Conservation (phyloP, 2,888 invertebrate species). For the Lasioglossum pauxillum region DNA sequence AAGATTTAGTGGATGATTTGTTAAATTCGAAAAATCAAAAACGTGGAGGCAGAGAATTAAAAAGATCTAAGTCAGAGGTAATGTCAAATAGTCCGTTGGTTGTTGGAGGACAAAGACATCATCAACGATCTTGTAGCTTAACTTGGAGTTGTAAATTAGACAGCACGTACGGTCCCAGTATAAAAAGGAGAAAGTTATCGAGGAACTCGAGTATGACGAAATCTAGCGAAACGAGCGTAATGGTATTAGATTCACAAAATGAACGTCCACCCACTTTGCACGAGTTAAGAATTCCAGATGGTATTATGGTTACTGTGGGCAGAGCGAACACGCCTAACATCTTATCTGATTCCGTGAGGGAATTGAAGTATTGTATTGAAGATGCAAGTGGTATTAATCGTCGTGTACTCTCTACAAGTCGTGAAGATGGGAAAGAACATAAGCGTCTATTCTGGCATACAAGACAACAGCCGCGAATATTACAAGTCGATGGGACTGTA, state of each 20-base stretch:
- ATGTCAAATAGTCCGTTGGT: slow-evolving; percentile 84
- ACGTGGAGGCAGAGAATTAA: slow-evolving; percentile 85
- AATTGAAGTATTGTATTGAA: slow-evolving; percentile 78
- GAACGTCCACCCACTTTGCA: slow-evolving; percentile 79
- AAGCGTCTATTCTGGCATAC: slow-evolving; percentile 83
- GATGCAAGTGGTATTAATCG: slow-evolving; percentile 72
- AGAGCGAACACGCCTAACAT: slow-evolving; percentile 77
- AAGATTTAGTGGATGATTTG: slow-evolving; percentile 87
- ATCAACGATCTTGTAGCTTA: slow-evolving; percentile 89
- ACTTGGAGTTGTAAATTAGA: slow-evolving; percentile 90
- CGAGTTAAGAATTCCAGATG: slow-evolving; percentile 84
- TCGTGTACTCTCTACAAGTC: slow-evolving; percentile 68
- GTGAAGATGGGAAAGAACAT: slow-evolving; percentile 82
- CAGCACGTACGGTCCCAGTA: slow-evolving; percentile 87
- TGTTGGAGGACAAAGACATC: slow-evolving; percentile 85
- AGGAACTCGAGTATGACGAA: slow-evolving; percentile 74
- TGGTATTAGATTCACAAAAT: slow-evolving; percentile 76
- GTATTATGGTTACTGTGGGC: slow-evolving; percentile 83
- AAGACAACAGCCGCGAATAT: slow-evolving; percentile 84
- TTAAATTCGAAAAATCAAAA: slow-evolving; percentile 85
- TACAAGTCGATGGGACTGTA: slow-evolving; percentile 87
- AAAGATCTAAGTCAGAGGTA: slow-evolving; percentile 89
- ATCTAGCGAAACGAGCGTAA: slow-evolving; percentile 75
- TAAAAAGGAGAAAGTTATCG: slow-evolving; percentile 89
- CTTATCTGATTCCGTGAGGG: slow-evolving; percentile 77